These are phyloP conservation scores for Euplexia lucipara DNA, from an alignment of 2,888 invertebrate species.

Conservation along the genomic window DNA sequence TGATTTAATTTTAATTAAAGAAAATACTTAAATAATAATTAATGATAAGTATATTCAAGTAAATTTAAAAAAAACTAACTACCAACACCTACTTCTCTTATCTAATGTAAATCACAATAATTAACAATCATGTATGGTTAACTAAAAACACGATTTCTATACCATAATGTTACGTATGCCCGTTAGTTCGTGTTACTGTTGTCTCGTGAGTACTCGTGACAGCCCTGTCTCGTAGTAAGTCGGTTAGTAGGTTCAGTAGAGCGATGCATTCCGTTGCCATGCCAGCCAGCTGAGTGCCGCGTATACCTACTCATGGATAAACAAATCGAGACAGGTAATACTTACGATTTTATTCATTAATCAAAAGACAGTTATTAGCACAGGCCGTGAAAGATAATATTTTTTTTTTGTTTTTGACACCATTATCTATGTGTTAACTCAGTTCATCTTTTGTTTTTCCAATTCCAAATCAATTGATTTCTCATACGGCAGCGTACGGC, in stretches of 20 bases:
- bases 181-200: not conserved
- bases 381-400: constrained; percentile 1
- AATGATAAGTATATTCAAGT: no score
- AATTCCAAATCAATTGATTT: no score
- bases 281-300: constrained; percentile 57
- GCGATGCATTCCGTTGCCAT: constrained; percentile 66
- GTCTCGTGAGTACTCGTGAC: constrained; percentile 50
- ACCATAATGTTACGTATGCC: not conserved
- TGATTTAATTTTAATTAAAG: no score
- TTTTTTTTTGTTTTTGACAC: not conserved
- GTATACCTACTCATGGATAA: constrained; percentile 57
- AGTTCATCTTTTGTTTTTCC: no score
- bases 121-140: not conserved
- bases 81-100: no score
- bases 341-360: constrained; percentile 19
- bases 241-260: constrained; percentile 65
- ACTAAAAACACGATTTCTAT: not conserved
- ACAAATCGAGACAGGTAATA: constrained; percentile 51
- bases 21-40: no score
- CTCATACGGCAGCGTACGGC: no score
- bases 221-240: constrained; percentile 56
- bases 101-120: no score
- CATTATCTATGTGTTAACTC: no score
- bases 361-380: not conserved
- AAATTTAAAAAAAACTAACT: no score